phyloP scores from a whole-genome alignment of 2,113 vertebrate genomes.

The Coregonus clupeaformis region DNA sequence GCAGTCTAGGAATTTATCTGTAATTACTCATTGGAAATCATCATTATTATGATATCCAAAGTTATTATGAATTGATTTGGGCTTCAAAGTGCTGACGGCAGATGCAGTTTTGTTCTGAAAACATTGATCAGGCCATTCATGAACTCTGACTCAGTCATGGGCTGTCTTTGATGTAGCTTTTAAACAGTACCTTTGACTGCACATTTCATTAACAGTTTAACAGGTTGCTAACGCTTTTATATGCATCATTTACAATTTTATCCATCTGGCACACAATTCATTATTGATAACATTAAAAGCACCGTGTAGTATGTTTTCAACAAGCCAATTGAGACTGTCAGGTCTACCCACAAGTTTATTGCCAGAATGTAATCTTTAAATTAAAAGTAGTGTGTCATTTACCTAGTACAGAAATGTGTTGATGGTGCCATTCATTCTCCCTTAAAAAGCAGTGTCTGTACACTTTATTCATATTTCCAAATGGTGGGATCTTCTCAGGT shows the following conservation, averaged over 20 bases:
- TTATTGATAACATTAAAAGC: constrained; percentile 14
- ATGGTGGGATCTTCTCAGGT: neutral
- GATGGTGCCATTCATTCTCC: neutral
- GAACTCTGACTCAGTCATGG: neutral
- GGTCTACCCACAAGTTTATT: neutral
- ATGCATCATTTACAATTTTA: constrained; percentile 9
- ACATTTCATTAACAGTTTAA: constrained; percentile 21
- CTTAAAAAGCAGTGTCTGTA: neutral
- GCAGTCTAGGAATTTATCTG: neutral
- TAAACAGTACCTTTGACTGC: neutral
- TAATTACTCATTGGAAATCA: neutral
- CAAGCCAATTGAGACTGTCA: neutral
- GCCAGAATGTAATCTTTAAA: neutral
- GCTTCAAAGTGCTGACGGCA: neutral
- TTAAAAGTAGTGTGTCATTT: neutral
- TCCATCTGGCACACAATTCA: constrained; percentile 7
- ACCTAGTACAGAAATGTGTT: neutral
- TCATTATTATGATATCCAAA: neutral
- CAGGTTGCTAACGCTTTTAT: constrained; percentile 12
- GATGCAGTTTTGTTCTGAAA: neutral
- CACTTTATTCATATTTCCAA: neutral
- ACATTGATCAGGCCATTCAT: neutral
- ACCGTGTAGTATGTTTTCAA: neutral
- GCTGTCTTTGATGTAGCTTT: neutral
- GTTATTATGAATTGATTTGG: neutral